Evolutionary conservation across 2,113 vertebrate genomes (phyloP).

Genomic region (Callospermophilus lateralis): DNA sequence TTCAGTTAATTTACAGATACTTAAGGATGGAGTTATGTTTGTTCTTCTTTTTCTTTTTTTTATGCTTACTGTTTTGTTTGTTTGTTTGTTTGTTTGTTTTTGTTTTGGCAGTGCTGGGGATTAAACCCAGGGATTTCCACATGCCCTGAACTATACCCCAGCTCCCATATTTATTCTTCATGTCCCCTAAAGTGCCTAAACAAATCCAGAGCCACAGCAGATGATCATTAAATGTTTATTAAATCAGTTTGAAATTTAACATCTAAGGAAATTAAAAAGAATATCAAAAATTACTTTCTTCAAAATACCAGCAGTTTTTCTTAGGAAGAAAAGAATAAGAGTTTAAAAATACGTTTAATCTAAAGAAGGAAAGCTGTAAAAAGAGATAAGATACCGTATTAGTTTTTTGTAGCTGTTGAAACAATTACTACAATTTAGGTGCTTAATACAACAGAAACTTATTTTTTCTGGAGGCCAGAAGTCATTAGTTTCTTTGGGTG

Average conservation of each 20-base stretch:
- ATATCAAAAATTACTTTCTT: not conserved
- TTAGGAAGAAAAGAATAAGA: conserved; percentile 13
- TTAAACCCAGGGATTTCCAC: not conserved
- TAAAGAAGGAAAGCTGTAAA: not conserved
- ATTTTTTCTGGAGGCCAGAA: not conserved
- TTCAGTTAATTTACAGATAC: not conserved
- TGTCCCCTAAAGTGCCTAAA: not conserved
- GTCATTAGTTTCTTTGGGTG: not conserved
- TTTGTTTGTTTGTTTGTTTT: no score
- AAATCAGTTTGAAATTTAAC: not conserved
- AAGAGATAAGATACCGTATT: not conserved
- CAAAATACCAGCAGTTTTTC: not conserved
- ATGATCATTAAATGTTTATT: not conserved
- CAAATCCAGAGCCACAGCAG: not conserved
- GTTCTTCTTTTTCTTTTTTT: not conserved
- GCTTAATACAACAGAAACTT: conserved; percentile 8
- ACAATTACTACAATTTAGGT: not conserved
- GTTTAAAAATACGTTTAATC: not conserved
- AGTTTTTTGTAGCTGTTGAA: not conserved
- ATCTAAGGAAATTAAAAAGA: conserved; percentile 37
- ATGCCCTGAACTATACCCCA: no score
- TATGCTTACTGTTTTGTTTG: no score
- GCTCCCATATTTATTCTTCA: not conserved
- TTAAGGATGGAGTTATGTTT: not conserved
- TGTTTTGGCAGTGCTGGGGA: not conserved